A percentile compares a stretch with the other conserved stretches of the same genome.
phyloP scores from a whole-genome alignment of 2,113 vertebrate species.

The Rafetus swinhoei region DNA sequence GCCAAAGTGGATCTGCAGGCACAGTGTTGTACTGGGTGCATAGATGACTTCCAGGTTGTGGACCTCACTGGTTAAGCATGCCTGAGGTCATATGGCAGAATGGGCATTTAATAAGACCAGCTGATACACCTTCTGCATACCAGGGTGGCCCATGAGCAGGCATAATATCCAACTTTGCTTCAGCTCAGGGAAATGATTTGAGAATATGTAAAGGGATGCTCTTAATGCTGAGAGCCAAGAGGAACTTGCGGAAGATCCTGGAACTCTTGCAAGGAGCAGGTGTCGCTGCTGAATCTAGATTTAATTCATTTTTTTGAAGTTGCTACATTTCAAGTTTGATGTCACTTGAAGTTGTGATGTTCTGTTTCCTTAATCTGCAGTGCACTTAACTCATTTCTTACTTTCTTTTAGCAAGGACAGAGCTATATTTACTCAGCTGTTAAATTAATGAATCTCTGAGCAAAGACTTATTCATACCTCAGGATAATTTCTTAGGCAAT shows the following conservation, averaged over 20 bases:
- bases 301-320: not conserved
- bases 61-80: not conserved
- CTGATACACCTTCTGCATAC: not conserved
- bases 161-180: not conserved
- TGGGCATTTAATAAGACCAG: not conserved
- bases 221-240: not conserved
- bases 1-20: not conserved
- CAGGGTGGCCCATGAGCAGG: not conserved
- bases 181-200: not conserved
- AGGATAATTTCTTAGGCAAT: not conserved
- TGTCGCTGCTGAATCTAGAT: not conserved
- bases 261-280: not conserved
- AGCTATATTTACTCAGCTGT: not conserved
- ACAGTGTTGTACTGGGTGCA: not conserved
- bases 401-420: not conserved
- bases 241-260: not conserved
- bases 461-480: not conserved
- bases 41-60: not conserved
- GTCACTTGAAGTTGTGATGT: not conserved
- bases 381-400: not conserved
- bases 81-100: not conserved
- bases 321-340: not conserved
- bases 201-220: not conserved
- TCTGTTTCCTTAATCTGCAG: not conserved
- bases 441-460: not conserved